Evolutionary conservation across 1,140 invertebrate genomes (phyloP).

Genomic region (Diabrotica virgifera): DNA sequence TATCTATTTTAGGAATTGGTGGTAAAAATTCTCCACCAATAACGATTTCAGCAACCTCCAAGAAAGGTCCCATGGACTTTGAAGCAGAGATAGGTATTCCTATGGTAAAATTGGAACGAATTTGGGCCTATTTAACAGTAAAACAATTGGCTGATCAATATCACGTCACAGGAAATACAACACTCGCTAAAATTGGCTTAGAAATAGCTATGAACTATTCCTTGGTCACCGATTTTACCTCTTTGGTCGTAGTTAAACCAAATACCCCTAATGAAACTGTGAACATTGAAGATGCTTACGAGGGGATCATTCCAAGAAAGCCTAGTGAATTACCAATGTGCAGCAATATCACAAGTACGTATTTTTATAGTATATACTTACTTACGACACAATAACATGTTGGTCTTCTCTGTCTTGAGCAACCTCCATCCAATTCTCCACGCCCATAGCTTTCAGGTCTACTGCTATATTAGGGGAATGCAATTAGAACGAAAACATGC

Average conservation of each 20-base stretch:
- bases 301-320: background rate
- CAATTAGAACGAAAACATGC: no score
- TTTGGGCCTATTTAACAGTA: conserved; percentile 67
- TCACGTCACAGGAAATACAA: background rate
- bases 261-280: background rate
- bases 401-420: no score
- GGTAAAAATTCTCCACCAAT: background rate
- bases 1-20: background rate
- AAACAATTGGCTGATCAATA: conserved; percentile 47
- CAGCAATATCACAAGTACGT: background rate
- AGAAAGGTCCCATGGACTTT: conserved; percentile 25
- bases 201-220: conserved; percentile 6
- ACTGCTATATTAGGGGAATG: no score
- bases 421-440: no score
- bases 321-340: conserved; percentile 3
- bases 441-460: no score
- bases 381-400: no score
- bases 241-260: conserved; percentile 1
- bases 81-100: conserved; percentile 9
- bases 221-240: conserved; percentile 6
- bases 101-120: conserved; percentile 53
- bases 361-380: background rate
- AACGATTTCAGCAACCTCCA: background rate
- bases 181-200: background rate
- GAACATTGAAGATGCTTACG: background rate